A percentile compares a stretch with the other conserved stretches of the same genome.
Conservation (phyloP, 2,797 vertebrate species). For the Falco biarmicus region DNA sequence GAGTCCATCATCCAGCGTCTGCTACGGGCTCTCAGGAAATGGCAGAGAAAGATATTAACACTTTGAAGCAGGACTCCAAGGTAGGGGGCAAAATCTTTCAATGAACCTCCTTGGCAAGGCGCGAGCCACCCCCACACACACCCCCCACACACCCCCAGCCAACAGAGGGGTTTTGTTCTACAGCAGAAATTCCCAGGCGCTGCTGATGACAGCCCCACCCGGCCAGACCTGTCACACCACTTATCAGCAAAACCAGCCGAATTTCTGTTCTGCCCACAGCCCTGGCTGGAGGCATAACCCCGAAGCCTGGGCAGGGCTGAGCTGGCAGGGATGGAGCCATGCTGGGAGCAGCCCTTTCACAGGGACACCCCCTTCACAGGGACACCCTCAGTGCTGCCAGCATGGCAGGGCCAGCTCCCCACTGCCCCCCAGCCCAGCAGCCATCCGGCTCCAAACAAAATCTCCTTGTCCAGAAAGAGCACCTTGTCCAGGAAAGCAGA, state of each 20-base stretch:
- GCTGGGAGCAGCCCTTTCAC: background rate
- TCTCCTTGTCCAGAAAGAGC: background rate
- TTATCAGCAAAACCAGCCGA: background rate
- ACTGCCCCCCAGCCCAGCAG: background rate
- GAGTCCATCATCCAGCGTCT: background rate
- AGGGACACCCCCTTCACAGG: background rate
- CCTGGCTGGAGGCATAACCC: background rate
- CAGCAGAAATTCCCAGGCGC: background rate
- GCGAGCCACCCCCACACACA: background rate
- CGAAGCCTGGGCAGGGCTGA: background rate
- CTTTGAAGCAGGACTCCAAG: background rate
- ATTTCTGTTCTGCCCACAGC: background rate
- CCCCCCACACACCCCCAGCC: background rate
- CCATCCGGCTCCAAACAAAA: background rate
- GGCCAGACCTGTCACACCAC: background rate
- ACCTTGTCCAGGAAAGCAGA: background rate
- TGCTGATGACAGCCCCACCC: background rate
- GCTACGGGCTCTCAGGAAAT: background rate
- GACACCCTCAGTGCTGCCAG: background rate
- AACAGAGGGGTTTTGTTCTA: constrained; percentile 7
- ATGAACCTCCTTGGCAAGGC: background rate
- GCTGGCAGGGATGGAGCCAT: background rate
- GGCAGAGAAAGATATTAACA: background rate
- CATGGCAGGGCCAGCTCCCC: background rate
- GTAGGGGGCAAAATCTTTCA: background rate